Evolutionary conservation across 2,113 vertebrate species (phyloP).

Genomic region (Myanophis thanlyinensis): DNA sequence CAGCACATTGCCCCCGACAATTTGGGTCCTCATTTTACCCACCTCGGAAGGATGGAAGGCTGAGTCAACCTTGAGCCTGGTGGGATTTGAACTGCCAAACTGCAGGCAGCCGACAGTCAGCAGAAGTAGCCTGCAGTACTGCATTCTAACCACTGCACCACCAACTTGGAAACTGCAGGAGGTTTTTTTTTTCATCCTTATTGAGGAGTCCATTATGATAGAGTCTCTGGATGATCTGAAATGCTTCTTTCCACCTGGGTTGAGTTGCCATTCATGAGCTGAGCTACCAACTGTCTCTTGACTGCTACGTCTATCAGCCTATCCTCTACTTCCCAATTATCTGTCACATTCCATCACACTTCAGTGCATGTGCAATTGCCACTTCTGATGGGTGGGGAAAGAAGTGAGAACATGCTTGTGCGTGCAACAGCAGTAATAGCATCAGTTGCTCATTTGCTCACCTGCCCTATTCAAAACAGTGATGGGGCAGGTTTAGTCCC

Average conservation of each 20-base stretch:
- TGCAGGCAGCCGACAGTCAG: too few species aligned
- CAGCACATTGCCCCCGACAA: too few species aligned
- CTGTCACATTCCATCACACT: not conserved
- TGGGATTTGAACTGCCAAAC: too few species aligned
- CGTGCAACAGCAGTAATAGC: not conserved
- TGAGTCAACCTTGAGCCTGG: too few species aligned
- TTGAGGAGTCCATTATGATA: not conserved
- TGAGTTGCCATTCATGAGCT: not conserved
- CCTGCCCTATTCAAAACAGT: too few species aligned
- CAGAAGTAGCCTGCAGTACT: too few species aligned
- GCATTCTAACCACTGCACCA: too few species aligned
- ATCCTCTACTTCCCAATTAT: not conserved
- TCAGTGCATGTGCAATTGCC: not conserved
- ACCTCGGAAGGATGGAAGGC: too few species aligned
- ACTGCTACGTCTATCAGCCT: not conserved
- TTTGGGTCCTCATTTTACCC: too few species aligned
- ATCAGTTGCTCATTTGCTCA: not conserved
- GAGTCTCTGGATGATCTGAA: not conserved
- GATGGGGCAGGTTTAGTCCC: not conserved
- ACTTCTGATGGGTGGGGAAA: not conserved
- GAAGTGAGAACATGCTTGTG: not conserved
- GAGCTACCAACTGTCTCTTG: not conserved
- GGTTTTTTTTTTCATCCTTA: not conserved
- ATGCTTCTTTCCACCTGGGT: not conserved
- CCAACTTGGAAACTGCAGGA: not conserved